These are phyloP conservation scores for Toxonevra muliebris DNA, from an alignment of 2,888 invertebrate genomes.

Conservation along the genomic window DNA sequence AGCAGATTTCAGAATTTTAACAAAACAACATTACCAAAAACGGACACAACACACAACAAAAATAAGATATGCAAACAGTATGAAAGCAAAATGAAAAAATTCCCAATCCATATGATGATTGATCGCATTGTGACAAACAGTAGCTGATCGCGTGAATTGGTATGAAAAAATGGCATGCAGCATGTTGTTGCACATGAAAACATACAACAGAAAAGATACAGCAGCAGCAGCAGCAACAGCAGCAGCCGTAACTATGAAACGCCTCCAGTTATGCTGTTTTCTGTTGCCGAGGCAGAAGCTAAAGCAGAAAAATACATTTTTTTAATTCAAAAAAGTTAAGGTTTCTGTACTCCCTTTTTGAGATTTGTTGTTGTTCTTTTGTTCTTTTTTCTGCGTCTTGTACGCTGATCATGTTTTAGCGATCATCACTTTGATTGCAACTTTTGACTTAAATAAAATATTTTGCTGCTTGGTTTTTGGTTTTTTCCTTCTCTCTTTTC, in stretches of 20 bases:
- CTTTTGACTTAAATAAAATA: slow-evolving; percentile 8
- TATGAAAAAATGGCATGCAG: slow-evolving; percentile 22
- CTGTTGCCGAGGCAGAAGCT: too few relatives aligned
- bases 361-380: not conserved
- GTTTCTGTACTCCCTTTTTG: not conserved
- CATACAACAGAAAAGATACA: not conserved
- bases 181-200: not conserved
- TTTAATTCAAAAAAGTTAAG: too few relatives aligned
- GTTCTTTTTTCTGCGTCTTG: not conserved
- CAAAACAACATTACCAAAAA: not conserved
- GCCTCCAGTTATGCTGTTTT: slow-evolving; percentile 43
- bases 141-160: slow-evolving; percentile 43
- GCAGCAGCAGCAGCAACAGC: slow-evolving; percentile 5
- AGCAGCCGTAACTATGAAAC: slow-evolving; percentile 38
- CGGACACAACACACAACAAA: slow-evolving; percentile 10
- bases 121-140: slow-evolving; percentile 41
- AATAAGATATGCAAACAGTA: slow-evolving; percentile 17
- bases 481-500: not conserved
- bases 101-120: slow-evolving; percentile 34
- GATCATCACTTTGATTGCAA: slow-evolving; percentile 10
- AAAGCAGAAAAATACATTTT: too few relatives aligned
- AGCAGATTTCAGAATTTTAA: not conserved
- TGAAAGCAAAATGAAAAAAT: slow-evolving; percentile 25
- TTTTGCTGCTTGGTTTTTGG: not conserved
- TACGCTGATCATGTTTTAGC: not conserved